Percentiles rank a stretch among this genome's conserved stretches.
These are phyloP conservation scores for Pomacea maculata DNA, from an alignment of 1,140 invertebrate genomes.

Conservation along the genomic window DNA sequence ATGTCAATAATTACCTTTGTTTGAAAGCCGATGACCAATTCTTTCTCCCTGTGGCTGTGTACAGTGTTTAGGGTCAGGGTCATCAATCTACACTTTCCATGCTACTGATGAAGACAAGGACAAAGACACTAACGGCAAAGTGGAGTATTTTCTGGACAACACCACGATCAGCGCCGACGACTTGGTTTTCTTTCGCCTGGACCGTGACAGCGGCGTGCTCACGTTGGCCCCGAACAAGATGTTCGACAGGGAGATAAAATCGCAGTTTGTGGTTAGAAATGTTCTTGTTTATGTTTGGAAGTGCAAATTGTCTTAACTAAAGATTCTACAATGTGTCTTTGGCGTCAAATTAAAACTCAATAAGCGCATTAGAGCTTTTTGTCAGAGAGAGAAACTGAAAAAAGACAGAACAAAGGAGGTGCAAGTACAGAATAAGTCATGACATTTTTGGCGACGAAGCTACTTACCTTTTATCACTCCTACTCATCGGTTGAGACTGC, in stretches of 20 bases:
- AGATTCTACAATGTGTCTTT: too few relatives aligned
- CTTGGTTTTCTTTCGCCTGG: slow-evolving; percentile 9
- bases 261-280: slow-evolving; percentile 4
- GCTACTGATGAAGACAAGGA: slow-evolving; percentile 32
- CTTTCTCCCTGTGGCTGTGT: slow-evolving; percentile 2
- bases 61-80: slow-evolving; percentile 15
- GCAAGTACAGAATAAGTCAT: too few relatives aligned
- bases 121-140: slow-evolving; percentile 28
- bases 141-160: slow-evolving; percentile 24
- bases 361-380: too few relatives aligned
- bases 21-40: not conserved
- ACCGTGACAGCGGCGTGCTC: slow-evolving; percentile 14
- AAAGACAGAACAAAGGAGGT: too few relatives aligned
- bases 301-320: too few relatives aligned
- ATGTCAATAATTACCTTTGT: too few relatives aligned
- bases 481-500: too few relatives aligned
- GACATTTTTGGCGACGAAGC: too few relatives aligned
- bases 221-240: not conserved
- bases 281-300: not conserved
- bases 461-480: too few relatives aligned
- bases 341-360: too few relatives aligned
- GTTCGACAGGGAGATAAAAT: slow-evolving; percentile 8
- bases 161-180: not conserved
- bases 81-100: slow-evolving; percentile 10
- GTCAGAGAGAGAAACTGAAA: too few relatives aligned